Evolutionary conservation across 2,888 invertebrate species (phyloP), one percentile per base, ranked within the genome.

Genomic region (Pristionchus fissidentatus): DNA sequence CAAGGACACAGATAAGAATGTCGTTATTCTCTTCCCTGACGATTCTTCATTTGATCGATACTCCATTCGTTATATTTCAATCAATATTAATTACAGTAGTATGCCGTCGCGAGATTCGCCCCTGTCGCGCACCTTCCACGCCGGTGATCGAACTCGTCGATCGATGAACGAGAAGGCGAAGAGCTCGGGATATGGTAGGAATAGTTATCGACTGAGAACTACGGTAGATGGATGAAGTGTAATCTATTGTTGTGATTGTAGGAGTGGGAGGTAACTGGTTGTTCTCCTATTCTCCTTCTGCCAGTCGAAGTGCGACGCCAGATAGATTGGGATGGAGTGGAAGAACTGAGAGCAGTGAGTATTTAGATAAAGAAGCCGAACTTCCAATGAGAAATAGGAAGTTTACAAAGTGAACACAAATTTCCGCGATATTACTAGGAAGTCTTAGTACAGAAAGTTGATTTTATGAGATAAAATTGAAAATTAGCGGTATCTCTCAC

Each of bases 71-170:
- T n/a, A n/a, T n/a, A n/a, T n/a, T n/a, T 70, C n/a, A 70, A 70
- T 70, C 38, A 66, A 70, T 41, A 41, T n/a, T n/a, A 2, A 4
- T 10, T 77, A 77, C 75, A 77, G 75, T 77, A 49, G 49, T 29
- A 77, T 77, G 75, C 75, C 75, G 75, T 77, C 75, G 49, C 75
- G 75, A 13, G 49, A 77, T 32, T 77, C 75, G 49, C 75, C 75
- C 32, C 75, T 77, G 22, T 77, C 75, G 46, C 75, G 75, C 75
- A 77, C 75, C 19, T 77, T 77, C 75, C 75, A 77, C 32, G 75
- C 75, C 29, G 75, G 75, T 19, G 75, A 77, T 49, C 38, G n/a
- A 2, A 43, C 46, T 43, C 10, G 75, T 3, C 75, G n/a, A 38
- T 41, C 43, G 73, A 29, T 77, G 75, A 46, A 49, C 49, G 75